A percentile compares a stretch with the other conserved stretches of the same genome.
Evolutionary conservation across 2,888 invertebrate genomes (phyloP).

Genomic region (Metopia argyrocephala): DNA sequence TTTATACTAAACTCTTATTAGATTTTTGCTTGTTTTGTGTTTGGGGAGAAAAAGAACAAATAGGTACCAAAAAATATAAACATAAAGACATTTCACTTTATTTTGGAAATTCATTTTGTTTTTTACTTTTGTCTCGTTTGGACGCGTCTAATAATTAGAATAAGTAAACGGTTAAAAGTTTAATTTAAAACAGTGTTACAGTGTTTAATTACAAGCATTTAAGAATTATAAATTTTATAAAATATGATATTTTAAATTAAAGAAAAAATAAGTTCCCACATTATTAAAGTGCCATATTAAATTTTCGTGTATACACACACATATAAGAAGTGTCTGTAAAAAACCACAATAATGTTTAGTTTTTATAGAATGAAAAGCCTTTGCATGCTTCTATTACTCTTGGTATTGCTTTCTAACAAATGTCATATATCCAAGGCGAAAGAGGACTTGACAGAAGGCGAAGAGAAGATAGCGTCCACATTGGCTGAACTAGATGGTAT

Average conservation of each 20-base stretch:
- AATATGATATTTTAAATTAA: constrained; percentile 45
- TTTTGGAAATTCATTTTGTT: constrained; percentile 37
- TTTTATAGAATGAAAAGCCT: constrained; percentile 13
- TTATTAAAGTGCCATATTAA: constrained; percentile 46
- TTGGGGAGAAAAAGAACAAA: too few species aligned
- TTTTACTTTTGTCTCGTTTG: constrained; percentile 30
- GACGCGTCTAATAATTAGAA: constrained; percentile 15
- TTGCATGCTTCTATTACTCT: constrained; percentile 32
- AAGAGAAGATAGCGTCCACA: constrained; percentile 10
- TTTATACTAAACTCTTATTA: constrained; percentile 1
- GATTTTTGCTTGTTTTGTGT: not conserved
- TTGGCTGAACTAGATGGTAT: constrained; percentile 40
- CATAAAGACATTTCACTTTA: constrained; percentile 1
- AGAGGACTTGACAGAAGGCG: constrained; percentile 38
- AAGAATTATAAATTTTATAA: constrained; percentile 27
- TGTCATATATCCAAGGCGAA: not conserved
- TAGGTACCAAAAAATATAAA: constrained; percentile 22
- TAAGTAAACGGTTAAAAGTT: not conserved
- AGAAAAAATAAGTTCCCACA: not conserved
- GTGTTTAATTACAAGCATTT: constrained; percentile 24
- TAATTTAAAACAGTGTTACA: not conserved
- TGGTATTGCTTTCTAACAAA: constrained; percentile 22
- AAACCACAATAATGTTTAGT: constrained; percentile 33
- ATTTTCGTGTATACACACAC: not conserved
- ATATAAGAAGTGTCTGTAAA: not conserved